Evolutionary conservation across 2,888 invertebrate genomes (phyloP).

Genomic region (Parnassius mnemosyne): DNA sequence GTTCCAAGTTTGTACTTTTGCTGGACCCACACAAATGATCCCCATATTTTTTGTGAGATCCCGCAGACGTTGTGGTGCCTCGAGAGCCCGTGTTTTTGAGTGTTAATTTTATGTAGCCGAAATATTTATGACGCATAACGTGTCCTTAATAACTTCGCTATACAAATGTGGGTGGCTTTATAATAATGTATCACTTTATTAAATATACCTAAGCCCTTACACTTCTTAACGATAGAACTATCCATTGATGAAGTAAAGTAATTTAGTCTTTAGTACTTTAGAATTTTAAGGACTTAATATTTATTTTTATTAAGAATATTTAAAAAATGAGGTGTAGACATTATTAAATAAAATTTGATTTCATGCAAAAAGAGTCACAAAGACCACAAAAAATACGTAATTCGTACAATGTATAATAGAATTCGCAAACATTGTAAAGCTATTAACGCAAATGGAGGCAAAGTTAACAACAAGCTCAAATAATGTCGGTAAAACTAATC

Average conservation of each 20-base stretch:
- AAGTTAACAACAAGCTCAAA: constrained; percentile 78
- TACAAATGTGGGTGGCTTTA: constrained; percentile 78
- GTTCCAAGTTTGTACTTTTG: constrained; percentile 42
- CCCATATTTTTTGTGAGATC: constrained; percentile 67
- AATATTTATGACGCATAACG: constrained; percentile 80
- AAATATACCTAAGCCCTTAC: constrained; percentile 38
- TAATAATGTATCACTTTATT: constrained; percentile 74
- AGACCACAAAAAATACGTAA: constrained; percentile 53
- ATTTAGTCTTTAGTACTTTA: too few species aligned
- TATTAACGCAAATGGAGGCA: constrained; percentile 78
- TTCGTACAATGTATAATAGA: constrained; percentile 76
- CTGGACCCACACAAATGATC: constrained; percentile 64
- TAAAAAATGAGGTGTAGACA: too few species aligned
- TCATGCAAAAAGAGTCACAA: constrained; percentile 48
- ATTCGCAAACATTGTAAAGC: constrained; percentile 77
- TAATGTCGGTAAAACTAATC: constrained; percentile 70
- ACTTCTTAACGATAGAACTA: too few species aligned
- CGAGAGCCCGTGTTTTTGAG: constrained; percentile 76
- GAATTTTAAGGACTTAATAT: too few species aligned
- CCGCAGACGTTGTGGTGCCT: constrained; percentile 78
- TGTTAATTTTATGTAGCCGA: constrained; percentile 80
- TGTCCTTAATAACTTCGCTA: constrained; percentile 71
- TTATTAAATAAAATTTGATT: constrained; percentile 1
- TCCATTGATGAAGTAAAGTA: too few species aligned
- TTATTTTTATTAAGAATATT: too few species aligned